Conservation (phyloP, 1,140 invertebrate species). For the Zeugodacus cucurbitae region DNA sequence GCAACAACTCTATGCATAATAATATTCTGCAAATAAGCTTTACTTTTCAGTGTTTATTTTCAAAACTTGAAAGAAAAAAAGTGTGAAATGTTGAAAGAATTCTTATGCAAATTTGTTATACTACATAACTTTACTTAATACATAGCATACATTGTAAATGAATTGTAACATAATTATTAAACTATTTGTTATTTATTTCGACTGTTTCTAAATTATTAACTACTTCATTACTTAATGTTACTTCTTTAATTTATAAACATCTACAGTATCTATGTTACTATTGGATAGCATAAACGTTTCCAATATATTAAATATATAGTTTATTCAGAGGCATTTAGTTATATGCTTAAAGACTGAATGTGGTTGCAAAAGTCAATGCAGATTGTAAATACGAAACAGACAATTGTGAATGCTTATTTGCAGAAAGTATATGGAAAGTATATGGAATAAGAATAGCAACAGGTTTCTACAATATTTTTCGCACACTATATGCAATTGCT, state of each 20-base stretch:
- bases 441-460: background rate
- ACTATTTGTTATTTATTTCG: background rate
- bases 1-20: background rate
- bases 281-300: background rate
- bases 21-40: conserved; percentile 15
- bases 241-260: too few species aligned
- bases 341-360: conserved; percentile 1
- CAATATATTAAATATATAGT: background rate
- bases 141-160: background rate
- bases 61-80: background rate
- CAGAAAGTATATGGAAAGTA: background rate
- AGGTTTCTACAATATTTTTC: background rate
- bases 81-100: background rate
- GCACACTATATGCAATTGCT: background rate
- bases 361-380: background rate
- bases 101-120: background rate
- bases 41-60: background rate
- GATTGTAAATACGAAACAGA: background rate
- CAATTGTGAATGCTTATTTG: background rate
- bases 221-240: too few species aligned
- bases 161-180: background rate
- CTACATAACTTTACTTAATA: background rate
- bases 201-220: too few species aligned
- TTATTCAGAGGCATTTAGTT: background rate
- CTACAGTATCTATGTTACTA: background rate